Percentiles rank a stretch among this genome's conserved stretches.
Evolutionary conservation across 1,140 invertebrate genomes (phyloP).

Genomic region (Heliothis subflexa): DNA sequence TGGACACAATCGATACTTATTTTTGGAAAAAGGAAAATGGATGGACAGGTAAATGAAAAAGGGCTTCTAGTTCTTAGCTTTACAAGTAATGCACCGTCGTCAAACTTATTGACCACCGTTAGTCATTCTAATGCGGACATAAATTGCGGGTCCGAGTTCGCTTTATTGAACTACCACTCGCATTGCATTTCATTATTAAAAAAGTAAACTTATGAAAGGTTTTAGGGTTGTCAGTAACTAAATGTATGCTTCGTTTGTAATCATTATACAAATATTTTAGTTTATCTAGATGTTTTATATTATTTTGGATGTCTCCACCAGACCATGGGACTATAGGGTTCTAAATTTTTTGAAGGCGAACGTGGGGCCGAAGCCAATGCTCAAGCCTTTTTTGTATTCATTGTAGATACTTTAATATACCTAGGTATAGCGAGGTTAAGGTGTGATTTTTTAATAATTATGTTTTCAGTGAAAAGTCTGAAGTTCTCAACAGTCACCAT

Average conservation of each 20-base stretch:
- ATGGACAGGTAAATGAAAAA: constrained; percentile 53
- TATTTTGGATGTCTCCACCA: too few relatives aligned
- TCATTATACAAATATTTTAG: background rate
- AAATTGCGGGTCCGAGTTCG: constrained; percentile 66
- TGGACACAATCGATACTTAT: background rate
- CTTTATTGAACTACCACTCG: constrained; percentile 72
- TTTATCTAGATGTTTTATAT: too few relatives aligned
- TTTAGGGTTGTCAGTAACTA: constrained; percentile 50
- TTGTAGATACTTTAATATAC: background rate
- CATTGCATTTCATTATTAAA: constrained; percentile 77
- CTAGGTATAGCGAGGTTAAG: background rate
- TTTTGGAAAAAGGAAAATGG: constrained; percentile 11
- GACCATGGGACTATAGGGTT: too few relatives aligned
- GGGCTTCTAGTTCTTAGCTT: constrained; percentile 45
- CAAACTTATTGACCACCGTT: constrained; percentile 70
- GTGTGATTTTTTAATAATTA: too few relatives aligned
- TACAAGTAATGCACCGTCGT: constrained; percentile 53
- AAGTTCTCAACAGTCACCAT: too few relatives aligned
- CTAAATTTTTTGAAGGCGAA: too few relatives aligned
- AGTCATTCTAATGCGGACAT: constrained; percentile 74
- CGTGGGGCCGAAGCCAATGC: too few relatives aligned
- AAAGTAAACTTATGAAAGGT: constrained; percentile 65
- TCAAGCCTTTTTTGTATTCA: too few relatives aligned
- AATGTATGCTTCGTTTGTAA: background rate
- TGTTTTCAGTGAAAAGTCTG: too few relatives aligned